phyloP scores from a whole-genome alignment of 2,888 invertebrate genomes.

The Leptinotarsa tumamoca region DNA sequence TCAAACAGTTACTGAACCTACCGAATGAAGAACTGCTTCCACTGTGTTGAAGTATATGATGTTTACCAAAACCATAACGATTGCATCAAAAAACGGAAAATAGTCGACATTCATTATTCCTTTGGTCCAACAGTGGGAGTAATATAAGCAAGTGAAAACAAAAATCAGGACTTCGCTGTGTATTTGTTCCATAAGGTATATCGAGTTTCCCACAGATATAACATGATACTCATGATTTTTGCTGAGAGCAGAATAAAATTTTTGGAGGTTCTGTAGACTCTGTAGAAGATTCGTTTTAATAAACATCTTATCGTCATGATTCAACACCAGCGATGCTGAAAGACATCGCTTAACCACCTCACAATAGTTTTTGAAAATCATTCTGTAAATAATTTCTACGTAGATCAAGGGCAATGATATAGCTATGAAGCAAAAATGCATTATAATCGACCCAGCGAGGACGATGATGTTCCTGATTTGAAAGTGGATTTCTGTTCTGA shows the following conservation, averaged over 20 bases:
- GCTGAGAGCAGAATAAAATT: constrained; percentile 24
- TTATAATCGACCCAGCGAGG: background rate
- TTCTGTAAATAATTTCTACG: background rate
- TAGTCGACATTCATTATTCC: background rate
- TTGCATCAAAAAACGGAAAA: background rate
- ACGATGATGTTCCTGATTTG: background rate
- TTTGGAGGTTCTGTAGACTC: constrained; percentile 19
- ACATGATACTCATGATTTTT: constrained; percentile 26
- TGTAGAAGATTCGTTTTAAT: background rate
- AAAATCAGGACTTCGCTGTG: background rate
- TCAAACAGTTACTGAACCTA: background rate
- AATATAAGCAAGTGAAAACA: constrained; percentile 25
- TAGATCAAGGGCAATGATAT: background rate
- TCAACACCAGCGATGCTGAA: background rate
- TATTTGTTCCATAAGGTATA: constrained; percentile 13
- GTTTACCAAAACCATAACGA: background rate
- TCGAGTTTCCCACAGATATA: constrained; percentile 18
- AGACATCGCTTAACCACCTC: background rate
- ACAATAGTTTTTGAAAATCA: background rate
- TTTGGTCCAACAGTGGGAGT: constrained; percentile 7
- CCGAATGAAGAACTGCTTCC: constrained; percentile 18
- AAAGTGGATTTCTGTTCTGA: background rate
- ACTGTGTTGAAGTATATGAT: background rate
- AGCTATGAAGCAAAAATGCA: background rate
- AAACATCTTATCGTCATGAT: background rate